Conservation (phyloP, 2,797 vertebrate genomes). For the Pagetopsis macropterus region DNA sequence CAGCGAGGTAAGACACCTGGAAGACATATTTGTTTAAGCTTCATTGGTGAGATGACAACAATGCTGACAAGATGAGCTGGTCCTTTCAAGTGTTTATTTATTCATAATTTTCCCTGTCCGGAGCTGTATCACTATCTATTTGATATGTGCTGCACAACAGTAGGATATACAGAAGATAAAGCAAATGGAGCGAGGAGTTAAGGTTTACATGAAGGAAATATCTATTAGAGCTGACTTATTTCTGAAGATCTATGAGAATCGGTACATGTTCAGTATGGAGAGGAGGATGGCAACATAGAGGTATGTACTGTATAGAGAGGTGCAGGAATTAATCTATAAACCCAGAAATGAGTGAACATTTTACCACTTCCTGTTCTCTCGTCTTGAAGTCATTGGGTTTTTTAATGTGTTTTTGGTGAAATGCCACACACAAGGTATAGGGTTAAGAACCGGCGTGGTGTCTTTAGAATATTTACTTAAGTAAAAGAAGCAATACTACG, state of each 20-base stretch:
- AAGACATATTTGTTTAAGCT: slow-evolving; percentile 72
- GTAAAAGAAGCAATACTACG: too few relatives aligned
- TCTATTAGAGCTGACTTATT: not conserved
- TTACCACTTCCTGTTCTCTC: too few relatives aligned
- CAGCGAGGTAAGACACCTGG: slow-evolving; percentile 47
- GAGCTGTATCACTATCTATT: slow-evolving; percentile 42
- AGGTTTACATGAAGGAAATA: slow-evolving; percentile 18
- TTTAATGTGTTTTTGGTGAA: too few relatives aligned
- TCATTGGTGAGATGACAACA: slow-evolving; percentile 71
- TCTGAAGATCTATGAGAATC: slow-evolving; percentile 6
- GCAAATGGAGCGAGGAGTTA: slow-evolving; percentile 12
- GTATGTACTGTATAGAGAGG: not conserved
- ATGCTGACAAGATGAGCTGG: slow-evolving; percentile 59
- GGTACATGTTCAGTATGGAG: not conserved
- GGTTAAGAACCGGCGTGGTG: too few relatives aligned
- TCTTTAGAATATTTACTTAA: too few relatives aligned
- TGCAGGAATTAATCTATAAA: too few relatives aligned
- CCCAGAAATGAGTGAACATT: too few relatives aligned
- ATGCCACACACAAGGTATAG: too few relatives aligned
- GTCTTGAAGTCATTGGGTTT: too few relatives aligned
- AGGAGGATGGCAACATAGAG: not conserved
- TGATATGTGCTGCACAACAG: slow-evolving; percentile 8
- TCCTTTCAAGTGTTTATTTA: slow-evolving; percentile 70
- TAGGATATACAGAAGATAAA: slow-evolving; percentile 2
- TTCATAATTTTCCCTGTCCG: slow-evolving; percentile 52